phyloP scores from a whole-genome alignment of 2,113 vertebrate genomes.

The Nothobranchius furzeri region DNA sequence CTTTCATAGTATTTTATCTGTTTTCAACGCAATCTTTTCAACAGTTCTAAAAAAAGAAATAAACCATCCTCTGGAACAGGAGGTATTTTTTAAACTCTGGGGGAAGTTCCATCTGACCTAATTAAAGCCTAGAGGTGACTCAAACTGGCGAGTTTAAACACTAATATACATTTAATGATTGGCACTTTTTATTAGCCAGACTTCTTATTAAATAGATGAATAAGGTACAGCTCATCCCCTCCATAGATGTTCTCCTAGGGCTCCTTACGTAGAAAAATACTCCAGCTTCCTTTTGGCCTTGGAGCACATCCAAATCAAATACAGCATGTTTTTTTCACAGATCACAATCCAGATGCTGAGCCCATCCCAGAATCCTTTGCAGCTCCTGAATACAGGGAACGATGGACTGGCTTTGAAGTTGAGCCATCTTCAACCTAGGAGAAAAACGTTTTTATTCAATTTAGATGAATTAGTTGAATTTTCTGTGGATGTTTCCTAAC shows the following conservation, averaged over 20 bases:
- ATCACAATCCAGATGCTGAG: not conserved
- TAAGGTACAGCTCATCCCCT: too few species aligned
- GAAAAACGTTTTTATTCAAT: not conserved
- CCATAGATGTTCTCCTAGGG: too few species aligned
- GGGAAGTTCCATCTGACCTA: not conserved
- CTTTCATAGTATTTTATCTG: conserved; percentile 15
- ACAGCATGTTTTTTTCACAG: not conserved
- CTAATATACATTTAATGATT: not conserved
- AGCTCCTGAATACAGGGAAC: conserved; percentile 65
- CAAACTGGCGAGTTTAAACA: too few species aligned
- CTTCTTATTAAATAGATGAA: too few species aligned
- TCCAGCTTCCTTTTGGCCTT: not conserved
- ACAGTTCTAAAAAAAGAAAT: conserved; percentile 33
- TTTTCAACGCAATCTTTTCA: not conserved
- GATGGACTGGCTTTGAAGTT: conserved; percentile 59
- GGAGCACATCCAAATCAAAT: not conserved
- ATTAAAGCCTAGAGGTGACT: not conserved
- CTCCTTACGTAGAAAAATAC: too few species aligned
- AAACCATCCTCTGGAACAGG: not conserved
- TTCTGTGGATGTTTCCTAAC: too few species aligned
- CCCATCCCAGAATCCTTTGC: conserved; percentile 64
- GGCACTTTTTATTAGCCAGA: too few species aligned
- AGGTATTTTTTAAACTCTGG: too few species aligned
- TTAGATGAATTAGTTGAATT: too few species aligned
- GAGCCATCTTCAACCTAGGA: conserved; percentile 67